Conservation (phyloP, 2,113 vertebrate species). For the Hypanus sabinus region DNA sequence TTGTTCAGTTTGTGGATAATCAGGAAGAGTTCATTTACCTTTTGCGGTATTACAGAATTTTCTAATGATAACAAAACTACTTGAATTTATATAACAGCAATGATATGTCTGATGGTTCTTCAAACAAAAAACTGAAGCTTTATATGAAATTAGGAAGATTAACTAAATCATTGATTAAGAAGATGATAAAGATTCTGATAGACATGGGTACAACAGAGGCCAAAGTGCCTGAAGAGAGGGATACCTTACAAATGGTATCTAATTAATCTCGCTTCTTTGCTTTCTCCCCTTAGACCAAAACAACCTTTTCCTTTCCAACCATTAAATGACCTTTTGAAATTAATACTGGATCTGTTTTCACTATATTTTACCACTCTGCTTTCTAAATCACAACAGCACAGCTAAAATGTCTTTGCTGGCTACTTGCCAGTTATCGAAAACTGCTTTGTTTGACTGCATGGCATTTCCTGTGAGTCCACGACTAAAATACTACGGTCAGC, state of each 20-base stretch:
- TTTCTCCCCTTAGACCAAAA: neutral
- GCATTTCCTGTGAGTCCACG: neutral
- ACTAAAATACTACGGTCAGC: neutral
- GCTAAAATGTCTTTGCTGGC: neutral
- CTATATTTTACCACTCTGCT: neutral
- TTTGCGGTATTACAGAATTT: neutral
- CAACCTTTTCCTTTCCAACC: neutral
- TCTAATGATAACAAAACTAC: neutral
- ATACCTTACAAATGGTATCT: neutral
- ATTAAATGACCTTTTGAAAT: neutral
- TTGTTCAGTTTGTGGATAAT: neutral
- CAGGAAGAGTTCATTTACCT: neutral
- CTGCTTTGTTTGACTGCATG: neutral
- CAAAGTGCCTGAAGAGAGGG: neutral
- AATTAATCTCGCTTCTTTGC: neutral
- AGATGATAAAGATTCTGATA: neutral
- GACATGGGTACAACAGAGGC: neutral
- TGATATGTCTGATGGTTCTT: neutral
- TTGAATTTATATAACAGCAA: neutral
- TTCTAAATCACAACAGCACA: neutral
- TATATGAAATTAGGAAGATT: neutral
- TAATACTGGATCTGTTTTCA: neutral
- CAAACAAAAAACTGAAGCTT: neutral
- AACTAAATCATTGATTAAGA: neutral
- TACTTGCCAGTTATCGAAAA: neutral